Evolutionary conservation across 2,888 invertebrate genomes (phyloP).

Genomic region (Pristionchus entomophagus): DNA sequence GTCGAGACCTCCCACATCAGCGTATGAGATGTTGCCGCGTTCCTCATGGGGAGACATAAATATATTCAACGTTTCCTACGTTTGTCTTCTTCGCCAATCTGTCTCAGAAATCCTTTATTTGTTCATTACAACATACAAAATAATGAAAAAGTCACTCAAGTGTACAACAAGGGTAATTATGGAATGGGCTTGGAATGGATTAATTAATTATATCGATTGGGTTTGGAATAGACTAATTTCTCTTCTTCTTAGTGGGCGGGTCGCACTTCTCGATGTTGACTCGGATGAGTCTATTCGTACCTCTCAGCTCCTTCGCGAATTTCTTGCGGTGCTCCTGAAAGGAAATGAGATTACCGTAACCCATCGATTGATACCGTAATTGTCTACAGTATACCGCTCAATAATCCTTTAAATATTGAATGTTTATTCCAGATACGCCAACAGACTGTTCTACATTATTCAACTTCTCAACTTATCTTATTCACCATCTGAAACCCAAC

Average conservation of each 20-base stretch:
- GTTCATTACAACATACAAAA: too few species aligned
- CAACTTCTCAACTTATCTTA: not conserved
- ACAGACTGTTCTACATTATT: too few species aligned
- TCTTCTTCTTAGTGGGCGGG: not conserved
- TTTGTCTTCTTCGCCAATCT: too few species aligned
- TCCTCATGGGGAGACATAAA: conserved; percentile 99
- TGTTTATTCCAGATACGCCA: too few species aligned
- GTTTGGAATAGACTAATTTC: too few species aligned
- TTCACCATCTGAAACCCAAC: not conserved
- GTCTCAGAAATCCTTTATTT: not conserved
- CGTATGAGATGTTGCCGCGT: conserved; percentile 95
- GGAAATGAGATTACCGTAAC: not conserved
- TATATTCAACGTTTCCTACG: too few species aligned
- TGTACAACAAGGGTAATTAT: not conserved
- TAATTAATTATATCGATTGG: too few species aligned
- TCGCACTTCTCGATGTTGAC: not conserved
- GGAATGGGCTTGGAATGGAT: not conserved
- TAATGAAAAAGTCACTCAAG: too few species aligned
- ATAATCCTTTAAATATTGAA: too few species aligned
- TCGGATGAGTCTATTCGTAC: not conserved
- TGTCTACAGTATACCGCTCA: too few species aligned
- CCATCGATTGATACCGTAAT: not conserved
- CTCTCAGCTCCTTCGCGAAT: not conserved
- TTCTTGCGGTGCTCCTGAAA: conserved; percentile 22
- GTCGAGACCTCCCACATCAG: conserved; percentile 94